Conservation (phyloP, 2,888 invertebrate species). For the Spialia ferax region DNA sequence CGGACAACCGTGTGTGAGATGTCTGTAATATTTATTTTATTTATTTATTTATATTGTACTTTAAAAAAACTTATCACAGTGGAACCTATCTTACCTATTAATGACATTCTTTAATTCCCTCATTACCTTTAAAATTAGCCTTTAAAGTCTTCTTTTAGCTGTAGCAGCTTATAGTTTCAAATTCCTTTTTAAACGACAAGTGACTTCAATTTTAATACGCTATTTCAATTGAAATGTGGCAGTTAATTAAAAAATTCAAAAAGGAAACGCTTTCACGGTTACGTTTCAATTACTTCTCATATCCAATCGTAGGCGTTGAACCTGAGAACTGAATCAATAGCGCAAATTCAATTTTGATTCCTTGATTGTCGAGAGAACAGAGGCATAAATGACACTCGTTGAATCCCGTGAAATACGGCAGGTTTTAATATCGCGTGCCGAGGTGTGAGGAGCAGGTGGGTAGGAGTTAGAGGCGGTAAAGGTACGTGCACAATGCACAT, state of each 20-base stretch:
- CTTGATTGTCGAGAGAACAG: conserved; percentile 67
- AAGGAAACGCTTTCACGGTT: conserved; percentile 26
- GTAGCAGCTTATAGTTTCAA: not conserved
- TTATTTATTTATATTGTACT: no score
- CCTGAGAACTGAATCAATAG: conserved; percentile 48
- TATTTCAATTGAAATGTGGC: not conserved
- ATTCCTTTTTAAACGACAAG: not conserved
- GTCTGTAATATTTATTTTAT: no score
- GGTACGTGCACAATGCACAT: not conserved
- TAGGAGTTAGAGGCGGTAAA: conserved; percentile 51
- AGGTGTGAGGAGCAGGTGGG: conserved; percentile 55
- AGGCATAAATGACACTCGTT: conserved; percentile 66
- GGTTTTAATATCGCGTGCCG: conserved; percentile 70
- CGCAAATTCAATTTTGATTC: conserved; percentile 66
- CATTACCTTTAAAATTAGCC: no score
- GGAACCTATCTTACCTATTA: no score
- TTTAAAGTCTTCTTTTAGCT: not conserved
- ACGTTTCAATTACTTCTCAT: conserved; percentile 34
- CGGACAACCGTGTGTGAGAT: no score
- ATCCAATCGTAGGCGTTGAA: conserved; percentile 16
- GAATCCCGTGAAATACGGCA: conserved; percentile 71
- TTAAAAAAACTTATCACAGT: no score
- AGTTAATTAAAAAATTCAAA: conserved; percentile 20
- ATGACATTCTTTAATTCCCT: no score
- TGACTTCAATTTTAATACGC: not conserved